Evolutionary conservation across 35 echinoderm and acorn worm genomes (phyloP), one percentile per base, ranked within the genome.

Genomic region (Ophioderma brevispina): DNA sequence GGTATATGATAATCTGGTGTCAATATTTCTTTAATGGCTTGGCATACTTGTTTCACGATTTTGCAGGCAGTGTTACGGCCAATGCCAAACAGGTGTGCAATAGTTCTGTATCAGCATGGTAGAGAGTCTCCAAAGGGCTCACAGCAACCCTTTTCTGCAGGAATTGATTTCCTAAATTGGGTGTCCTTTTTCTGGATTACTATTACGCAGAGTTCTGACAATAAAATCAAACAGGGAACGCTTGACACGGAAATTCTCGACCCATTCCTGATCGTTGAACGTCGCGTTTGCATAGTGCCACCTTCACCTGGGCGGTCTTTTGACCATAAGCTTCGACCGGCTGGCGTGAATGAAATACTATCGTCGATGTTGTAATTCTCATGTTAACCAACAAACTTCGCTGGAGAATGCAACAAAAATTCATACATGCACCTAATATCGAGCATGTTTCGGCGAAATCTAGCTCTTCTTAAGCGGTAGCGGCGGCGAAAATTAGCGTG

Each of bases 41-140:
- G 21, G 64, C 50, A 76, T 19, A 76, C 75, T 5, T 42, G 31
- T 39, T 42, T 28, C 8, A 84, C 38, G 28, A 92, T 92, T 6
- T 19, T 33, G 36, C 78, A 81, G 33, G 88, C 91, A 33, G 91
- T 88, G 33, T 86, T 89, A 14, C 32, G 75, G 31, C 91, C 91
- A 87, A 92, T 85, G 36, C 85, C 91, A 92, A 92, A 92, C 76
- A 92, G 39, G n/a, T 88, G 75, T 1, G 42, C 85, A 35, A 92
- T 75, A 76, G 78, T 88, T 37, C 79, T 76, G 40, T 92, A 92
- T 75, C 91, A 33, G 38, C 40, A 15, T 92, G 37, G 84, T 88
- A 28, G 84, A 77, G 31, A 92, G 85, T 33, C 77, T 81, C 91
- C 91, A 92, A 38, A 92, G 40, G 3, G 91, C n/a, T 88, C 1